Evolutionary conservation across 2,113 vertebrate genomes (phyloP), one percentile per base, ranked within the genome.

Genomic region (Carlito syrichta): DNA sequence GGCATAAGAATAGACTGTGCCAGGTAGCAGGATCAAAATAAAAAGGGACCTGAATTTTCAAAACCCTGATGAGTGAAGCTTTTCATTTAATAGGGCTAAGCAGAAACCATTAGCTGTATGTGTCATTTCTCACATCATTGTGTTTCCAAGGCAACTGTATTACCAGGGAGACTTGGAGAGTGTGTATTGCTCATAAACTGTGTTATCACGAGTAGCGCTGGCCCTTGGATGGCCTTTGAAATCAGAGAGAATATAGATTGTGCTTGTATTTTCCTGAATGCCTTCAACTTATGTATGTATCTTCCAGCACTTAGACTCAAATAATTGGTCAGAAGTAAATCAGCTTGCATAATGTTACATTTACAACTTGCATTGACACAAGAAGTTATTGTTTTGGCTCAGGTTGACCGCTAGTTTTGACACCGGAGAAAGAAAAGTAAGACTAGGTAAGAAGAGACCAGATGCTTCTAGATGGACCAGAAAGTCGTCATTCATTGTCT

Each of bases 131-230:
- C 16, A 71, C 93, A 98, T 98, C 98, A 98, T 96, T 95, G 92
- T 97, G 98, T 98, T 98, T 98, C 98, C 98, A 98, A 97, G 97
- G 98, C 97, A 98, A 98, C 97, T 93, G 95, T 95, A 98, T 98
- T 97, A 98, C 96, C 98, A 97, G 89, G 79, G 32, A 91, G 73
- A 95, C 60, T 0, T 11, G 35, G 69, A 92, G 89, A 95, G 95
- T 0, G 38, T 96, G 86, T 73, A 11, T 62, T 97, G 56, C 89
- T 98, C 97, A 97, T 98, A 97, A 96, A 89, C 16, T 71, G 13
- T 97, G 96, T 97, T 91, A 89, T 12, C 4, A 83, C 93, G 84
- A 98, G 97, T 96, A 87, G 77, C 86, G 96, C 3, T 96, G 82
- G 92, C 89, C 96, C 87, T 97, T 91, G 20, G 58, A 94, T 83